phyloP scores from a whole-genome alignment of 2,888 invertebrate species.

The Agonopterix arenella region DNA sequence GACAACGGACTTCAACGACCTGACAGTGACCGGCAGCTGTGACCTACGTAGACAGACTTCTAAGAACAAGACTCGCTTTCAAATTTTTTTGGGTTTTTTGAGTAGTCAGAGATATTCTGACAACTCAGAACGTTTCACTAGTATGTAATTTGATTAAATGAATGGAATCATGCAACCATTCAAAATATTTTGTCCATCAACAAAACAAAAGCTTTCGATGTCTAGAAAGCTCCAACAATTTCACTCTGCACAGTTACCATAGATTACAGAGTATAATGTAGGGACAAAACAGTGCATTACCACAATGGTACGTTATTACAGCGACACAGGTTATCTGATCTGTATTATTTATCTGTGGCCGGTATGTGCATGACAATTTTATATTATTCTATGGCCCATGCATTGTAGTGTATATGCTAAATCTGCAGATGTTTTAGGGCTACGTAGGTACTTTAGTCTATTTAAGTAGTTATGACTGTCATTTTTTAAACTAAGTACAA shows the following conservation, averaged over 20 bases:
- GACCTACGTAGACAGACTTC: no score
- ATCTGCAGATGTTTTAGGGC: neutral
- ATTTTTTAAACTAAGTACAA: no score
- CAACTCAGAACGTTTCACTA: no score
- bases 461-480: no score
- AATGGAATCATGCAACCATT: no score
- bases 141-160: no score
- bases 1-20: no score
- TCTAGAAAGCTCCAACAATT: slow-evolving; percentile 4
- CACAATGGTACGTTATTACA: slow-evolving; percentile 68
- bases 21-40: no score
- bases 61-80: no score
- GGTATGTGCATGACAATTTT: slow-evolving; percentile 70
- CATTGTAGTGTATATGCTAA: neutral
- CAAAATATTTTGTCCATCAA: slow-evolving; percentile 6
- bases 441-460: no score
- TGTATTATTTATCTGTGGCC: slow-evolving; percentile 61
- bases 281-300: slow-evolving; percentile 48
- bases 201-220: neutral
- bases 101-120: no score
- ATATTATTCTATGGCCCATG: slow-evolving; percentile 32
- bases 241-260: neutral
- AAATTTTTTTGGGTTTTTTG: no score
- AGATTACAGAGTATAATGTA: slow-evolving; percentile 35
- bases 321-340: slow-evolving; percentile 64